Evolutionary conservation across 2,797 vertebrate species (phyloP).

Genomic region (Rhadinocentrus ornatus): DNA sequence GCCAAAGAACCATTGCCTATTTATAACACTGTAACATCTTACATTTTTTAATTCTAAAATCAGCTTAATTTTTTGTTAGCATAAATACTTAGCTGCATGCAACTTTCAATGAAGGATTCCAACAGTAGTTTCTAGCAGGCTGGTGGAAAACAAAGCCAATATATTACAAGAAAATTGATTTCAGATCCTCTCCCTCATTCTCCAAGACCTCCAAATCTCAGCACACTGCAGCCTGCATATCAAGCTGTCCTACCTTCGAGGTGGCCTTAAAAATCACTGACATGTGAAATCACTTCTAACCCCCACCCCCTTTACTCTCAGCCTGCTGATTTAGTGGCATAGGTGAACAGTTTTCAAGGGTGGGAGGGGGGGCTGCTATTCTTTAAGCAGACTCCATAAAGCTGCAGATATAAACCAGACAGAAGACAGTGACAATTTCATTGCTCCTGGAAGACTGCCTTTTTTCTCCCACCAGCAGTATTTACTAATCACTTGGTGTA

Average conservation of each 20-base stretch:
- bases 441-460: conserved; percentile 48
- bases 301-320: neutral
- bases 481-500: conserved; percentile 43
- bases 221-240: conserved; percentile 51
- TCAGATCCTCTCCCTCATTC: conserved; percentile 30
- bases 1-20: conserved; percentile 7
- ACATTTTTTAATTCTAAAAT: conserved; percentile 3
- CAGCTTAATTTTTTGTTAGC: conserved; percentile 19
- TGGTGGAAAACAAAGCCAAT: conserved; percentile 15
- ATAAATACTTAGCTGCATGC: conserved; percentile 26
- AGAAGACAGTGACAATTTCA: conserved; percentile 56
- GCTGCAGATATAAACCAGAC: conserved; percentile 60
- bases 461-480: conserved; percentile 27
- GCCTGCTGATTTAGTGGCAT: conserved; percentile 36
- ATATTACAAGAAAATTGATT: conserved; percentile 54
- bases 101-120: conserved; percentile 23
- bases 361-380: conserved; percentile 15
- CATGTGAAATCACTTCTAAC: conserved; percentile 70
- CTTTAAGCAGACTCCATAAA: conserved; percentile 52
- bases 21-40: conserved; percentile 3
- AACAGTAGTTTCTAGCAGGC: conserved; percentile 36
- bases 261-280: conserved; percentile 70
- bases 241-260: conserved; percentile 48
- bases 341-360: conserved; percentile 12
- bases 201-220: conserved; percentile 41